These are phyloP conservation scores for Apogon hyalosoma DNA, from an alignment of 2,797 vertebrate species.

Conservation along the genomic window DNA sequence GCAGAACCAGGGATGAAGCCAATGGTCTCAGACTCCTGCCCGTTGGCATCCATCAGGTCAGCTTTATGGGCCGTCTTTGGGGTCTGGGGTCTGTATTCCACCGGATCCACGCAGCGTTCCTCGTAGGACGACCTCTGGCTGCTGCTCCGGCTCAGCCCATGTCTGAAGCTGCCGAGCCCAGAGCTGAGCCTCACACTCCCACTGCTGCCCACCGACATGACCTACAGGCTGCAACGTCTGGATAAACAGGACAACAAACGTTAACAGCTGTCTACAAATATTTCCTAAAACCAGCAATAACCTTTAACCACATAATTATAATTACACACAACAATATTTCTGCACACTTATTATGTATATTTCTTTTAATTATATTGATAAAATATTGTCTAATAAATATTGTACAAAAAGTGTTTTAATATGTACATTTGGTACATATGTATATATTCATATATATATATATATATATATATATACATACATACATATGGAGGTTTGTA, in stretches of 20 bases:
- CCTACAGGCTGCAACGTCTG: constrained; percentile 75
- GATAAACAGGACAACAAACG: background rate
- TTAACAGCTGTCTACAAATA: too few species aligned
- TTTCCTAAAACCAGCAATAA: too few species aligned
- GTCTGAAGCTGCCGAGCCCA: constrained; percentile 36
- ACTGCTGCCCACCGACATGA: constrained; percentile 83
- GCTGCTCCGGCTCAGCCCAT: constrained; percentile 38
- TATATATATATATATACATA: too few species aligned
- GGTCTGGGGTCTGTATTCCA: constrained; percentile 41
- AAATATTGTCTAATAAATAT: too few species aligned
- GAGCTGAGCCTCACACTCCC: constrained; percentile 66
- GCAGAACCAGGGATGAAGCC: constrained; percentile 88
- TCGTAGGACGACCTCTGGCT: constrained; percentile 77
- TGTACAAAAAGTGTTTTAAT: too few species aligned
- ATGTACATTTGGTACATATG: too few species aligned
- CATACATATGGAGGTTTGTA: too few species aligned
- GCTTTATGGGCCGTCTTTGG: constrained; percentile 73
- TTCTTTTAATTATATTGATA: too few species aligned
- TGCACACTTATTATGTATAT: too few species aligned
- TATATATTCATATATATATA: too few species aligned
- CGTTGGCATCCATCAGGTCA: constrained; percentile 82
- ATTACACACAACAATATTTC: too few species aligned
- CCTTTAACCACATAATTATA: too few species aligned
- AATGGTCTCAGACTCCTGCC: constrained; percentile 81
- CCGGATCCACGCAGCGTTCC: constrained; percentile 82